phyloP scores from a whole-genome alignment of 2,888 invertebrate genomes.

The Strigamia crassipes region DNA sequence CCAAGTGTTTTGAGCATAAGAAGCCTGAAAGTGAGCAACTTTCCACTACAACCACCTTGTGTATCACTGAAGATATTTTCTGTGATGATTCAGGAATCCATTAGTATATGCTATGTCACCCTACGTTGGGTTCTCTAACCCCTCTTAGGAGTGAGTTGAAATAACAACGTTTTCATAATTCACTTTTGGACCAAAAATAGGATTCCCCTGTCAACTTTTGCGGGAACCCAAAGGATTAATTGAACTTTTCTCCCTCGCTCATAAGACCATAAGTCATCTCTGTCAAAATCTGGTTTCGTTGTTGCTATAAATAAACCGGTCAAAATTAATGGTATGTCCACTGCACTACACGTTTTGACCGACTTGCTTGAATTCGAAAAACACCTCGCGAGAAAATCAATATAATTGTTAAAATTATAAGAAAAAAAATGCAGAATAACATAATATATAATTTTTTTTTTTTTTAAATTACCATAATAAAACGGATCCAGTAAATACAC shows the following conservation, averaged over 20 bases:
- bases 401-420: not conserved
- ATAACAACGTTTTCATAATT: constrained; percentile 28
- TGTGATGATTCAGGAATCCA: constrained; percentile 23
- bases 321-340: constrained; percentile 36
- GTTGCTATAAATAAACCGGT: constrained; percentile 32
- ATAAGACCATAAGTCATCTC: constrained; percentile 35
- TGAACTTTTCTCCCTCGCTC: constrained; percentile 31
- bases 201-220: constrained; percentile 5
- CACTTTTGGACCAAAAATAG: constrained; percentile 24
- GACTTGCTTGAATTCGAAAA: constrained; percentile 16
- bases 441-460: too few relatives aligned
- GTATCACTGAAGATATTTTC: constrained; percentile 32
- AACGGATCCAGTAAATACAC: too few relatives aligned
- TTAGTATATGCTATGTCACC: constrained; percentile 32
- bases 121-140: constrained; percentile 23
- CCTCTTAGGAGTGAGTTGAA: constrained; percentile 4
- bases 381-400: not conserved
- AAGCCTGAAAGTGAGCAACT: not conserved
- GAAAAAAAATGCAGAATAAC: not conserved
- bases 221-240: constrained; percentile 31
- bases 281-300: constrained; percentile 35
- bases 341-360: not conserved
- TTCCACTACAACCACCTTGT: constrained; percentile 26
- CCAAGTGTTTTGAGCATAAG: not conserved
- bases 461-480: too few relatives aligned